Percentiles rank a stretch among this genome's conserved stretches.
Conservation (phyloP, 2,888 invertebrate genomes). For the Temnothorax ravouxi region DNA sequence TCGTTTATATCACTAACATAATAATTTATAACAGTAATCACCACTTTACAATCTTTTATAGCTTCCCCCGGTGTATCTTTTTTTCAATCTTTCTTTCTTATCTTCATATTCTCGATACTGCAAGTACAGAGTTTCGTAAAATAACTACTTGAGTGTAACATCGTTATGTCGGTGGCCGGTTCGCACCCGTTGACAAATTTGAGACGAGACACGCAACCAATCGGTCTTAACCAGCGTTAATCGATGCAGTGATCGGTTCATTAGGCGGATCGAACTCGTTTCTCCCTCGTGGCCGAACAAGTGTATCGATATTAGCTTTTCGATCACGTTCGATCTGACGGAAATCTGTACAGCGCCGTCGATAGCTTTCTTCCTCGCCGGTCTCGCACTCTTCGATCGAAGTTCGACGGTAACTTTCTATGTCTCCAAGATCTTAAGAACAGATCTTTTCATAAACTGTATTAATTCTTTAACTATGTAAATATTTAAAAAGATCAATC, state of each 20-base stretch:
- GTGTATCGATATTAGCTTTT: constrained; percentile 79
- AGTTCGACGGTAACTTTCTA: constrained; percentile 56
- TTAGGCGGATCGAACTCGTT: constrained; percentile 80
- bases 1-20: not conserved
- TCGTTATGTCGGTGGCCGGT: constrained; percentile 73
- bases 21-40: constrained; percentile 35
- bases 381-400: constrained; percentile 64
- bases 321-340: constrained; percentile 83
- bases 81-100: constrained; percentile 13
- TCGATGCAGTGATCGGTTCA: constrained; percentile 85
- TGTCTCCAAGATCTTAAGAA: constrained; percentile 56
- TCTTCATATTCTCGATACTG: not conserved
- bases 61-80: not conserved
- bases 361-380: constrained; percentile 67
- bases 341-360: constrained; percentile 76
- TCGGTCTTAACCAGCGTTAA: constrained; percentile 83
- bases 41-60: constrained; percentile 5
- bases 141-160: constrained; percentile 49
- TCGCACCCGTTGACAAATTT: constrained; percentile 85
- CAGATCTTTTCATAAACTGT: constrained; percentile 23
- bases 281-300: constrained; percentile 73
- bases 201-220: constrained; percentile 84
- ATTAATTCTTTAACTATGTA: not conserved
- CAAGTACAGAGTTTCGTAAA: constrained; percentile 62
- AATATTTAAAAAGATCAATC: not conserved